A percentile compares a stretch with the other conserved stretches of the same genome.
Conservation (phyloP, 2,113 vertebrate species). For the Tragelaphus strepsiceros region DNA sequence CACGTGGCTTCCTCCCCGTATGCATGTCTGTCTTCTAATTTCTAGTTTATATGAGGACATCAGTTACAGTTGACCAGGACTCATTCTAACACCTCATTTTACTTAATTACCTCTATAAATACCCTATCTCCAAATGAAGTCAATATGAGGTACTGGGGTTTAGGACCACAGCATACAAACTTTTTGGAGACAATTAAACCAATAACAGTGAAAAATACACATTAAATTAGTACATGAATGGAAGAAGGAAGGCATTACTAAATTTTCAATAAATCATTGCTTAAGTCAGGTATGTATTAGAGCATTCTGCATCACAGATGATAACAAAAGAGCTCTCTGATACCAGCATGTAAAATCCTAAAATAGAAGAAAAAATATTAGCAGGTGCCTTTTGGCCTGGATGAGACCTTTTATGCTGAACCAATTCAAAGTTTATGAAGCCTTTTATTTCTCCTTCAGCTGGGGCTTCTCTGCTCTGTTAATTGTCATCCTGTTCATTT, state of each 20-base stretch:
- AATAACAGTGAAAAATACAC: neutral
- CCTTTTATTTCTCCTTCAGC: constrained; percentile 24
- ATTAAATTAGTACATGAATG: neutral
- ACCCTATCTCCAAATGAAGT: neutral
- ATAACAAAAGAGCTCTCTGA: neutral
- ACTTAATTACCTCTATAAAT: neutral
- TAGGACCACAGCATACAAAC: neutral
- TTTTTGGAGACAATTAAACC: neutral
- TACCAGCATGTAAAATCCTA: neutral
- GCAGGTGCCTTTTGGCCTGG: neutral
- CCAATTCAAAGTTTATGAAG: neutral
- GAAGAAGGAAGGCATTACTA: neutral
- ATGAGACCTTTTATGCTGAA: neutral
- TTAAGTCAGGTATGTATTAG: neutral
- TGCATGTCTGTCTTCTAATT: neutral
- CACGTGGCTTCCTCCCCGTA: neutral
- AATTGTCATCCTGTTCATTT: constrained; percentile 44
- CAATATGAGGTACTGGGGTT: neutral
- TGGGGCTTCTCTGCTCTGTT: neutral
- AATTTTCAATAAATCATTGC: neutral
- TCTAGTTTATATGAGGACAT: neutral
- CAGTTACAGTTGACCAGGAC: neutral
- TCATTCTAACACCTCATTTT: neutral
- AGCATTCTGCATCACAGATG: neutral
- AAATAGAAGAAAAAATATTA: neutral